phyloP scores from a whole-genome alignment of 2,888 invertebrate genomes.

The Synanthedon formicaeformis region DNA sequence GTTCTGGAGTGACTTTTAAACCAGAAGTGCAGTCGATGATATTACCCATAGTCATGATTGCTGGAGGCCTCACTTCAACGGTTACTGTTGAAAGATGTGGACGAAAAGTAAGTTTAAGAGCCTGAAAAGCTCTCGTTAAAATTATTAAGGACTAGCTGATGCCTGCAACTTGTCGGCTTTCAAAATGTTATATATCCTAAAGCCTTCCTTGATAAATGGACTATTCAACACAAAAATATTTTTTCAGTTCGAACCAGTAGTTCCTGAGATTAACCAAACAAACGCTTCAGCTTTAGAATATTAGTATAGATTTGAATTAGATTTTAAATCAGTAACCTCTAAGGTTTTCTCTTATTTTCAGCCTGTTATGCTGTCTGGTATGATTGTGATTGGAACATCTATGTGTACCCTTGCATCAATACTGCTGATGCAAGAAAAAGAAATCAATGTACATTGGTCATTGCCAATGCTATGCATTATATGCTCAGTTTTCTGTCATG shows the following conservation, averaged over 20 bases:
- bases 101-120: conserved; percentile 3
- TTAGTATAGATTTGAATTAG: too few relatives aligned
- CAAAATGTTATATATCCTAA: too few relatives aligned
- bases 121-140: too few relatives aligned
- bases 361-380: conserved; percentile 3
- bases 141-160: too few relatives aligned
- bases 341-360: not conserved
- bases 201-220: too few relatives aligned
- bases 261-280: too few relatives aligned
- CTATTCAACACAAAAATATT: too few relatives aligned
- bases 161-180: too few relatives aligned
- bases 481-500: conserved; percentile 3
- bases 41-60: conserved; percentile 5
- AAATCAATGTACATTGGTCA: conserved; percentile 1
- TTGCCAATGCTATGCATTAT: conserved; percentile 4
- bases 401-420: conserved; percentile 2
- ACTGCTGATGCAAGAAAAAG: conserved; percentile 2
- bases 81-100: conserved; percentile 5
- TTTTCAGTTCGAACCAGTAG: too few relatives aligned
- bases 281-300: too few relatives aligned
- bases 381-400: conserved; percentile 3
- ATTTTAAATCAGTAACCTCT: too few relatives aligned
- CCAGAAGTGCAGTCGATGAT: conserved; percentile 5
- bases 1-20: conserved; percentile 3
- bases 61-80: conserved; percentile 3